Percentiles rank a stretch among this genome's conserved stretches.
These are phyloP conservation scores for Torymus aiolomorphi DNA, from an alignment of 2,888 invertebrate genomes.

Conservation along the genomic window DNA sequence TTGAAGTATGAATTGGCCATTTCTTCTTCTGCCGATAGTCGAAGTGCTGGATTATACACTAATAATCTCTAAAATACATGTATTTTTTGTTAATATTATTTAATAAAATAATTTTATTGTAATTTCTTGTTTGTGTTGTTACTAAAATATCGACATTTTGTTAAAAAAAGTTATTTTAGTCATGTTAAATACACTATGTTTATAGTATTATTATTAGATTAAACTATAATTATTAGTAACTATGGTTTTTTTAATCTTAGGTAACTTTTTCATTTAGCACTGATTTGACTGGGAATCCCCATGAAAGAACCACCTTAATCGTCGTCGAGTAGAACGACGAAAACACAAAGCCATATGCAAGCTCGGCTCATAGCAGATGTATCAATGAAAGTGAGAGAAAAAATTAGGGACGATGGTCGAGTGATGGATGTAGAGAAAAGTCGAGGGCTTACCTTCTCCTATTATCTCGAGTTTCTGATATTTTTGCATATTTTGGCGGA, in stretches of 20 bases:
- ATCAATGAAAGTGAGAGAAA: background rate
- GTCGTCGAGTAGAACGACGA: conserved; percentile 12
- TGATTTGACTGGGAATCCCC: too few species aligned
- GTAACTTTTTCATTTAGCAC: too few species aligned
- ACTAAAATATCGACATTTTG: too few species aligned
- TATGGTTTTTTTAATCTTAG: too few species aligned
- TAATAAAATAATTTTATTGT: conserved; percentile 47
- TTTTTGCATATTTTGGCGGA: conserved; percentile 87
- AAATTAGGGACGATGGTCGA: too few species aligned
- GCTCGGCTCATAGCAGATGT: too few species aligned
- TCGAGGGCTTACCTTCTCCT: conserved; percentile 86
- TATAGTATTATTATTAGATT: too few species aligned
- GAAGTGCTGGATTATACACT: conserved; percentile 94
- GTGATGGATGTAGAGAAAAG: background rate
- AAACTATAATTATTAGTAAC: too few species aligned
- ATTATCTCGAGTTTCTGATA: conserved; percentile 99
- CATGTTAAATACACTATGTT: too few species aligned
- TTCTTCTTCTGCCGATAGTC: conserved; percentile 97
- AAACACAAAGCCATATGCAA: conserved; percentile 1
- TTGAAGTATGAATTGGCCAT: conserved; percentile 97
- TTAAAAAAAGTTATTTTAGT: too few species aligned
- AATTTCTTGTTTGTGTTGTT: background rate
- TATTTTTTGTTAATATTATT: conserved; percentile 41
- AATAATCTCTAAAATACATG: conserved; percentile 82
- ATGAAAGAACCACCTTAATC: too few species aligned